Conservation (phyloP, 2,113 vertebrate species). For the Paracyprichromis sp. region DNA sequence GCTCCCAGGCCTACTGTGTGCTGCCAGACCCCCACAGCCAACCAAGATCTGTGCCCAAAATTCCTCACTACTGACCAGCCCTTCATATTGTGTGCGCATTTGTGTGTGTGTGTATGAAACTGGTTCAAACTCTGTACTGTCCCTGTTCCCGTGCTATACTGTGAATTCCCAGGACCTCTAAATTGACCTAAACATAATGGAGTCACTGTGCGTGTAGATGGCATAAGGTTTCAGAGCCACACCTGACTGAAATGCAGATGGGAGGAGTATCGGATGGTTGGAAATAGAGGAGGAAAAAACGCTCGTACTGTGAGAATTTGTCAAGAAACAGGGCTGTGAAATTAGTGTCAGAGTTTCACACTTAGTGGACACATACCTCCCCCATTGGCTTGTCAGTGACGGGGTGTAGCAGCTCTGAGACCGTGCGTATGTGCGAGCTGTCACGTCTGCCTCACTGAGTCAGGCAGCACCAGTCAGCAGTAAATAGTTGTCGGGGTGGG, state of each 20-base stretch:
- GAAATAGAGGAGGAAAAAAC: neutral
- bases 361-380: neutral
- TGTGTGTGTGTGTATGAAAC: neutral
- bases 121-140: neutral
- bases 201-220: constrained; percentile 14
- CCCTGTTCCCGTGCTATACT: neutral
- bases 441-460: constrained; percentile 23
- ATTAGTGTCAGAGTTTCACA: neutral
- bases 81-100: neutral
- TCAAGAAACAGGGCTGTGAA: neutral
- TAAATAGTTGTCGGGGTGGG: neutral
- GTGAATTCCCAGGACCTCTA: neutral
- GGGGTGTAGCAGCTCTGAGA: neutral
- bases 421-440: neutral
- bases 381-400: neutral
- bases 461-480: neutral
- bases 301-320: neutral
- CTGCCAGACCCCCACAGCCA: constrained; percentile 41
- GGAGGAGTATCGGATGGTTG: neutral
- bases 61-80: constrained; percentile 47
- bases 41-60: constrained; percentile 37
- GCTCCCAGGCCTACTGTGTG: neutral
- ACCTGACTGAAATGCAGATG: constrained; percentile 10
- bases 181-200: constrained; percentile 13
- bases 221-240: constrained; percentile 25